phyloP scores from a whole-genome alignment of 2,113 vertebrate genomes.

The Ammodytes marinus region DNA sequence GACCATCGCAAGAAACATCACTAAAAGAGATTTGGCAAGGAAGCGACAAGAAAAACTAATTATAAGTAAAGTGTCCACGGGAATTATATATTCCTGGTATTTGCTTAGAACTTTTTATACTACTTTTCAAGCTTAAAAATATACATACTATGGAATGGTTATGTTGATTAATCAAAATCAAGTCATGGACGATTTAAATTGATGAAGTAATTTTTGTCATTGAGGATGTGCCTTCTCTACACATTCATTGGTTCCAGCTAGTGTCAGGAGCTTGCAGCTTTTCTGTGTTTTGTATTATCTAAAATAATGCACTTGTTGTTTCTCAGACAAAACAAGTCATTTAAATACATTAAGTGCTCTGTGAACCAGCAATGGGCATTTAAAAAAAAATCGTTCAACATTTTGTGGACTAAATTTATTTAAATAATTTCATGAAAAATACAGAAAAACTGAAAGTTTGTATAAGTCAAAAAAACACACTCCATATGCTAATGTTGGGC shows the following conservation, averaged over 20 bases:
- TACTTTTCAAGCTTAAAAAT: background rate
- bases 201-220: too few species aligned
- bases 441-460: background rate
- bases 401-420: background rate
- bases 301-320: background rate
- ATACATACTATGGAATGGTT: too few species aligned
- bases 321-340: background rate
- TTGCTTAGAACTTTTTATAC: background rate
- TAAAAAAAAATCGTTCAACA: background rate
- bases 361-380: background rate
- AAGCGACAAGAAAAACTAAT: slow-evolving; percentile 4
- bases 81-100: background rate
- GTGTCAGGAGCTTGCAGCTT: background rate
- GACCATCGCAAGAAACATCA: slow-evolving; percentile 39
- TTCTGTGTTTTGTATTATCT: background rate
- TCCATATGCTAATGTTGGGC: slow-evolving; percentile 38
- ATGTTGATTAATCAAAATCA: too few species aligned
- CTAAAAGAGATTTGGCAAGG: slow-evolving; percentile 17
- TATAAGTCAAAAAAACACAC: background rate
- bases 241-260: too few species aligned
- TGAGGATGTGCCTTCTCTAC: too few species aligned
- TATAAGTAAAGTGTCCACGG: background rate
- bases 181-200: too few species aligned
- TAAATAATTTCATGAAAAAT: background rate
- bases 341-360: background rate